Percentiles rank a stretch among this genome's conserved stretches.
These are phyloP conservation scores for Unio delphinus DNA, from an alignment of 2,888 invertebrate genomes.

Conservation along the genomic window DNA sequence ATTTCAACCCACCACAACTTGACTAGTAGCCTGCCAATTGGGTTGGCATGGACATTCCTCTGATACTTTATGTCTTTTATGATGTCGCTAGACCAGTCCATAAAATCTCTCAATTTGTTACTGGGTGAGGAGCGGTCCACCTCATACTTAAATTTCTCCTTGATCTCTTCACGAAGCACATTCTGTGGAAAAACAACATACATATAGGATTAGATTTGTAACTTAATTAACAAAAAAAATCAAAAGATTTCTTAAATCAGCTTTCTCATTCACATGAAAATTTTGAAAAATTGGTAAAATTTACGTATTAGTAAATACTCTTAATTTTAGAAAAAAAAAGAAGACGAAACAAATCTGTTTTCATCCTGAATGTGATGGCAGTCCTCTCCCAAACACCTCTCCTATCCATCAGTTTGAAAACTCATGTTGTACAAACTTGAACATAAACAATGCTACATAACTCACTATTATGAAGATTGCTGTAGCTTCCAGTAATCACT, in stretches of 20 bases:
- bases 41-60: slow-evolving; percentile 57
- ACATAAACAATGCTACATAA: no score
- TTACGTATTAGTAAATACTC: no score
- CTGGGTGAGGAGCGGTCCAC: slow-evolving; percentile 70
- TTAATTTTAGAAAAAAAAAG: not conserved
- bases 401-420: no score
- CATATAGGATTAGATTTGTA: not conserved
- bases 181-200: slow-evolving; percentile 42
- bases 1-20: slow-evolving; percentile 55
- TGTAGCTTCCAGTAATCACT: no score
- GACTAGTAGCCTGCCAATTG: slow-evolving; percentile 60
- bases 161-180: slow-evolving; percentile 68
- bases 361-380: no score
- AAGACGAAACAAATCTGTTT: no score
- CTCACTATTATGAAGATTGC: no score
- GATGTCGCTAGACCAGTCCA: slow-evolving; percentile 70
- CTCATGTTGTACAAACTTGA: no score
- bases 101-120: slow-evolving; percentile 70
- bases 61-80: slow-evolving; percentile 70
- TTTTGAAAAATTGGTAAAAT: no score
- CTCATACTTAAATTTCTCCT: slow-evolving; percentile 70
- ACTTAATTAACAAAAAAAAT: not conserved
- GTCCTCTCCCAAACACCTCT: no score
- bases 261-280: no score
- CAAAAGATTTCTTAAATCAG: not conserved